Evolutionary conservation across 1,140 invertebrate genomes (phyloP).

Genomic region (Trissolcus basalis): DNA sequence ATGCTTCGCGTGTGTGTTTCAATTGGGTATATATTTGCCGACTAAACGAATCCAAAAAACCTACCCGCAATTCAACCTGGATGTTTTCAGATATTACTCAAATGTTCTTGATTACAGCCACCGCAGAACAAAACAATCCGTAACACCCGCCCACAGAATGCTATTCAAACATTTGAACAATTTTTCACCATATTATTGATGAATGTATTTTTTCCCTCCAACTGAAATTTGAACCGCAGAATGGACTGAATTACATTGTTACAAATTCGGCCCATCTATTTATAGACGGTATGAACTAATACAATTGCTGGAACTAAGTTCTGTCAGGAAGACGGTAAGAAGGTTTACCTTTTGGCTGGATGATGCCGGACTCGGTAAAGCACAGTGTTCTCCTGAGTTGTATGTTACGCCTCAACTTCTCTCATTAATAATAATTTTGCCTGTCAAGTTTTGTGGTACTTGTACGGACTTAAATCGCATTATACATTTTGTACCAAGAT

Average conservation of each 20-base stretch:
- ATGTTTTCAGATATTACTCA: too few species aligned
- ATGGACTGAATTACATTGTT: neutral
- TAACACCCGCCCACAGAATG: too few species aligned
- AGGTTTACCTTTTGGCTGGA: conserved; percentile 15
- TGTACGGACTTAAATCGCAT: neutral
- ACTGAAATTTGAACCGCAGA: too few species aligned
- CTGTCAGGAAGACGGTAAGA: conserved; percentile 25
- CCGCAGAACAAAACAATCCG: too few species aligned
- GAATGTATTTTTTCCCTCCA: too few species aligned
- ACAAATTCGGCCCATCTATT: conserved; percentile 27
- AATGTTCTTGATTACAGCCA: too few species aligned
- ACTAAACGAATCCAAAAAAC: conserved; percentile 17
- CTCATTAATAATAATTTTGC: conserved; percentile 29
- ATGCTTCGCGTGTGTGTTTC: conserved; percentile 33
- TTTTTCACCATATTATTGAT: too few species aligned
- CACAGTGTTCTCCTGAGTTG: neutral
- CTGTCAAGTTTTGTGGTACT: conserved; percentile 20
- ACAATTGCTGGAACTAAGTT: conserved; percentile 50
- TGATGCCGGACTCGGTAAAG: conserved; percentile 8
- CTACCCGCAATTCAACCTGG: neutral
- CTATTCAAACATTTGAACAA: too few species aligned
- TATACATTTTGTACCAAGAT: conserved; percentile 11
- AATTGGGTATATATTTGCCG: conserved; percentile 10
- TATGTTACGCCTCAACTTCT: conserved; percentile 16
- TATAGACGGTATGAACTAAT: conserved; percentile 27